Percentiles rank a stretch among this genome's conserved stretches.
These are phyloP conservation scores for Archaeoteleia sp. DNA, from an alignment of 2,888 invertebrate species.

Conservation along the genomic window DNA sequence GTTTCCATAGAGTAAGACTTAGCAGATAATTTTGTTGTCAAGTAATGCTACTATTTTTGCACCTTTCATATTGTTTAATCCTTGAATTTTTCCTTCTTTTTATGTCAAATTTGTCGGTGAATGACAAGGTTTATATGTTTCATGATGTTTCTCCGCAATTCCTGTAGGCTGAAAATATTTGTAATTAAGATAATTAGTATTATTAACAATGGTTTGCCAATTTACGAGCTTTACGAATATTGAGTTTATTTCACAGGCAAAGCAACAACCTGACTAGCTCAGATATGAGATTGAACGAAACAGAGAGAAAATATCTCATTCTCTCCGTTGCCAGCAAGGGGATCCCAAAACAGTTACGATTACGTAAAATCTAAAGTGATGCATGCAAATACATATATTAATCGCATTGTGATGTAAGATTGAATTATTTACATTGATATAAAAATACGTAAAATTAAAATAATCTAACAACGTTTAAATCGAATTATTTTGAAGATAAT, in stretches of 20 bases:
- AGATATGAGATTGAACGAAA: slow-evolving; percentile 66
- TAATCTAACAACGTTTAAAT: neutral
- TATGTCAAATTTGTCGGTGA: neutral
- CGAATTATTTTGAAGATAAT: too few relatives aligned
- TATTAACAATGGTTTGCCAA: slow-evolving; percentile 31
- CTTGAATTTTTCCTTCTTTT: neutral
- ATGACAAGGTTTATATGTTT: neutral
- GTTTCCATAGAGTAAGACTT: neutral
- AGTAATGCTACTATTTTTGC: neutral
- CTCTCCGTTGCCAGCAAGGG: slow-evolving; percentile 65
- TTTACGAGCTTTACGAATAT: slow-evolving; percentile 54
- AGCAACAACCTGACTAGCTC: slow-evolving; percentile 67
- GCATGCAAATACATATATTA: slow-evolving; percentile 26
- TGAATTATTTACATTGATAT: too few relatives aligned
- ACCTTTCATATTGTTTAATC: neutral
- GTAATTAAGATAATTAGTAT: slow-evolving; percentile 24
- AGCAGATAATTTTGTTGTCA: neutral
- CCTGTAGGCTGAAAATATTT: slow-evolving; percentile 2
- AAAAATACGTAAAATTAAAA: too few relatives aligned
- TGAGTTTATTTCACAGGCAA: slow-evolving; percentile 72
- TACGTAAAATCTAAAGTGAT: slow-evolving; percentile 52
- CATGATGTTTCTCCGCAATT: neutral
- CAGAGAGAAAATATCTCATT: slow-evolving; percentile 60
- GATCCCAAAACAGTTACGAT: slow-evolving; percentile 56
- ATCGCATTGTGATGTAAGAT: neutral